Evolutionary conservation across 2,888 invertebrate species (phyloP), one percentile per base, ranked within the genome.

Genomic region (Anticlea derivata): DNA sequence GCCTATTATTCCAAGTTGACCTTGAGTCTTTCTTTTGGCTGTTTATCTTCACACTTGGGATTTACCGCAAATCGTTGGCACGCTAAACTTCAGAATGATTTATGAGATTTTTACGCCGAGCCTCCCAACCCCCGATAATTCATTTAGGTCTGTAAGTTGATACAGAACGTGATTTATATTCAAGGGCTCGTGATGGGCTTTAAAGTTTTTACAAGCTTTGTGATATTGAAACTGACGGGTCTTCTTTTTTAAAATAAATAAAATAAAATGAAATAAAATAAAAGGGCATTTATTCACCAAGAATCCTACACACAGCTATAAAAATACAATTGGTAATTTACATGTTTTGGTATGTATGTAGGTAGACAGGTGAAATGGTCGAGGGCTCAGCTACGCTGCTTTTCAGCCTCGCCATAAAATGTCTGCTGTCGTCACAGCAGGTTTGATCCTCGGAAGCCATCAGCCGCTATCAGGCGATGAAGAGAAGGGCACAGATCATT

Each of bases 61-160:
- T 6, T 31, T 10, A 20, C 43, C 39, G 6, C 22, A 7, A 46
- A 48, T 52, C 43, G 40, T 46, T 48, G 33, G 17, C 7, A 45
- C 26, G 31, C 38, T 33, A 53, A 44, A 48, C 41, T 46, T 46
- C 26, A 17, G 7, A 20, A 24, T 40, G 41, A 46, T 50, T 46
- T 47, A 55, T 43, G 50, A 34, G 41, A 34, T 44, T 50, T 50
- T 55, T 44, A 26, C 39, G 34, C 7, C 24, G 43, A 22, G 13
- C 26, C 30, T 44, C 17, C 23, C n/a, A 10, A 26, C 8, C 34
- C 8, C 24, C 37, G 33, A 43, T 55, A 50, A 50, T 46, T 50
- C 46, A 27, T 26, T 43, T 55, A 50, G 29, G 23, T 41, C 33
- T 41, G 33, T 31, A 40, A 26, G 35, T 41, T 41, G 26, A 38